Evolutionary conservation across 2,113 vertebrate genomes (phyloP), one percentile per base, ranked within the genome.

Genomic region (Thoracochromis brauschi): DNA sequence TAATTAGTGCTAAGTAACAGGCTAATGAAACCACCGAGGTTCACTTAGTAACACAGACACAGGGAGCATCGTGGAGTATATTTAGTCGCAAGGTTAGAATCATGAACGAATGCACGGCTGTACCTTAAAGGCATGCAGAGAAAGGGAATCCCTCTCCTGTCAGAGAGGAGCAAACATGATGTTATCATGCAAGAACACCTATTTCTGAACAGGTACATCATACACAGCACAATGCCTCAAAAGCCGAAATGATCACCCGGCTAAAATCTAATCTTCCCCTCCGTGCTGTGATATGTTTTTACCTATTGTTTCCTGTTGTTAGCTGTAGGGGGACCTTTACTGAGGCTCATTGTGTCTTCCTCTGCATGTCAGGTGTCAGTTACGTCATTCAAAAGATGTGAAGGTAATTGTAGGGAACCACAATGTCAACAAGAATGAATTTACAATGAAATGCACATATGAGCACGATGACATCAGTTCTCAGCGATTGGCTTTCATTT

Each of bases 351-450:
- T 95, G 93, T 95, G 90, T 82, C 83, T 83, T 82, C 71, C n/a
- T 87, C 84, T 81, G 78, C 57, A 90, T 87, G 92, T 90, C 88
- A 90, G 92, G 95, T 94, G 89, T 96, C 93, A 83, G 3, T 94
- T 94, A 94, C 94, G 73, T 96, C 94, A 95, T 92, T 89, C 71
- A 88, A 55, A 88, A 58, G 84, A 88, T 88, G 85, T 87, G 85
- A 88, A 91, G 86, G 87, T 92, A 93, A 95, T 91, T 86, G 92
- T 51, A 93, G 93, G 92, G 94, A 92, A 58, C 85, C 85, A 83
- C 75, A 86, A 85, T 83, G 81, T 86, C 90, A 86, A 53, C 54
- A 42, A 90, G 89, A 78, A 68, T 31, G 11, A 81, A 87, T 92
- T 80, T 38, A 87, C 80, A 88, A 73, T n/a, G 21, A 55, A 58